These are phyloP conservation scores for Rhabdornis inornatus DNA, from an alignment of 2,113 vertebrate species.

Conservation along the genomic window DNA sequence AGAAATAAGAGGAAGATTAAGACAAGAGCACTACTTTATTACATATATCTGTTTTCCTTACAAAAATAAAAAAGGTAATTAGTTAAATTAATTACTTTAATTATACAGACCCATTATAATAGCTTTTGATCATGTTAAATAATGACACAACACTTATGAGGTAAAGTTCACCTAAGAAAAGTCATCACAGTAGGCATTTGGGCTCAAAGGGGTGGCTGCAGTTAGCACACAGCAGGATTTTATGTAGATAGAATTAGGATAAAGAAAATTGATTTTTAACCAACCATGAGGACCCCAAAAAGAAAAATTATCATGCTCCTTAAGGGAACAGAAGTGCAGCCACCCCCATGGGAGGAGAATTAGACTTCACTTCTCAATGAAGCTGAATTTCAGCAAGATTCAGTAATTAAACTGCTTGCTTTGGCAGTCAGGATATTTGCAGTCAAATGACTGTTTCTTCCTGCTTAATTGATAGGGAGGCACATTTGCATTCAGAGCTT, in stretches of 20 bases:
- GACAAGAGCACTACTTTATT: not conserved
- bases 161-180: not conserved
- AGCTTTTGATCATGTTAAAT: not conserved
- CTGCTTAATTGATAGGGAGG: slow-evolving; percentile 3
- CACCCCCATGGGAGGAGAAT: not conserved
- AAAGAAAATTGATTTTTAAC: slow-evolving; percentile 49
- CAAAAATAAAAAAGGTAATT: not conserved
- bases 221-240: not conserved
- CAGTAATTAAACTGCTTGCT: slow-evolving; percentile 24
- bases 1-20: not conserved
- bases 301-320: not conserved
- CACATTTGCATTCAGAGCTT: not conserved
- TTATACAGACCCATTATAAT: not conserved
- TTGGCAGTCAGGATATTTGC: slow-evolving; percentile 14
- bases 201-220: not conserved
- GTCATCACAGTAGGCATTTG: not conserved
- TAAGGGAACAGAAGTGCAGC: slow-evolving; percentile 10
- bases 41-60: not conserved
- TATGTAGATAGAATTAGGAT: not conserved
- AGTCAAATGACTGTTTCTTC: not conserved
- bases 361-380: not conserved
- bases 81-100: slow-evolving; percentile 16
- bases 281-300: not conserved
- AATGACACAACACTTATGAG: not conserved
- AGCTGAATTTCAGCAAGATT: slow-evolving; percentile 22